Evolutionary conservation across 2,888 invertebrate genomes (phyloP).

Genomic region (Cancer borealis): DNA sequence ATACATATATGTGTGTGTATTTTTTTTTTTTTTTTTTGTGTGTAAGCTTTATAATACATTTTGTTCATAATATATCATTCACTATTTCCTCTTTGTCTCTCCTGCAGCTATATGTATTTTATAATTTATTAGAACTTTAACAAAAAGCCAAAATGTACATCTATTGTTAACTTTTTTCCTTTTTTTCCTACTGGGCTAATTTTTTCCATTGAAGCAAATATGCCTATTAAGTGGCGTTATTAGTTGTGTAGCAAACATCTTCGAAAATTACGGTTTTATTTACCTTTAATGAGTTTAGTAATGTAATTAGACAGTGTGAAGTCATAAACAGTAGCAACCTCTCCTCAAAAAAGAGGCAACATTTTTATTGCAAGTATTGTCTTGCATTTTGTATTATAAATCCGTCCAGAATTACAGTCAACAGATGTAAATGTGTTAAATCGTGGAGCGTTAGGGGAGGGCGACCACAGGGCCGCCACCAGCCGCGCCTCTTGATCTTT

Average conservation of each 20-base stretch:
- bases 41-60: neutral
- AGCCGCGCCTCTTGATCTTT: slow-evolving; percentile 49
- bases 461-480: slow-evolving; percentile 38
- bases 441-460: slow-evolving; percentile 1
- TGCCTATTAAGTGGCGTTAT: neutral
- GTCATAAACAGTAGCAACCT: neutral
- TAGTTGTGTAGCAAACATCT: neutral
- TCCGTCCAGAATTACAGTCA: neutral
- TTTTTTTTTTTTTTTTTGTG: slow-evolving; percentile 18
- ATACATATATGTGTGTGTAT: slow-evolving; percentile 62
- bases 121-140: neutral
- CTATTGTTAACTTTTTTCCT: neutral
- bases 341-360: neutral
- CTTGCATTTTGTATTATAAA: neutral
- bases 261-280: neutral
- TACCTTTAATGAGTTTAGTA: neutral
- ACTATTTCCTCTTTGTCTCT: neutral
- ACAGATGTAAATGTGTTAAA: slow-evolving; percentile 41
- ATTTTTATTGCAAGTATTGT: slow-evolving; percentile 3
- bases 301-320: neutral
- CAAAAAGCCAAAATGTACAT: neutral
- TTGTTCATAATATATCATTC: neutral
- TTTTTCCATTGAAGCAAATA: neutral
- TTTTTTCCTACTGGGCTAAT: neutral
- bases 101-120: neutral